Conservation (phyloP, 2,888 invertebrate species). For the Ennomos fuscantarius region DNA sequence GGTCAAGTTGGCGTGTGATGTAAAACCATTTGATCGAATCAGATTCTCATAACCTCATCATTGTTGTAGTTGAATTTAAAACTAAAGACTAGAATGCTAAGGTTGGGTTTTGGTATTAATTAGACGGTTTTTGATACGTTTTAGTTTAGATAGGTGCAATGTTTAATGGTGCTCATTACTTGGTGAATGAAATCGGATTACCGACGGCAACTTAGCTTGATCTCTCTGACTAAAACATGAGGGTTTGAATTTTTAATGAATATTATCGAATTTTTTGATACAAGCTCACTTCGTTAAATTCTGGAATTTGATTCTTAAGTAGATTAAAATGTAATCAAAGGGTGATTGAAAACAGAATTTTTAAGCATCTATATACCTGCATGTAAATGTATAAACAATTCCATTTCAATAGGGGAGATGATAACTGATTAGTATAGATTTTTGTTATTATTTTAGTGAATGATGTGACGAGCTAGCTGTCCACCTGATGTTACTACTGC, state of each 20-base stretch:
- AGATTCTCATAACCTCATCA: slow-evolving; percentile 11
- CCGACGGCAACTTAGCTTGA: slow-evolving; percentile 66
- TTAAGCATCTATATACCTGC: too few relatives aligned
- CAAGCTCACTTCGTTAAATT: slow-evolving; percentile 25
- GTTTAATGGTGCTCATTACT: slow-evolving; percentile 78
- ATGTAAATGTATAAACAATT: too few relatives aligned
- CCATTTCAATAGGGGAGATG: too few relatives aligned
- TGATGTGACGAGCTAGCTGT: too few relatives aligned
- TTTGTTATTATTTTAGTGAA: too few relatives aligned
- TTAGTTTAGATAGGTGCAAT: slow-evolving; percentile 39
- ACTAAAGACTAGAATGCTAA: slow-evolving; percentile 19
- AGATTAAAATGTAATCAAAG: slow-evolving; percentile 24
- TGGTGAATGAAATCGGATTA: slow-evolving; percentile 77
- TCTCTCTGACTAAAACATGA: slow-evolving; percentile 66
- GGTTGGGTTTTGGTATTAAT: slow-evolving; percentile 38
- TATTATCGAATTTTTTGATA: slow-evolving; percentile 38
- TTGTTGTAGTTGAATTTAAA: neutral
- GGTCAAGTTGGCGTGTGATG: slow-evolving; percentile 51
- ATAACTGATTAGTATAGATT: too few relatives aligned
- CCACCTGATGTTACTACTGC: too few relatives aligned
- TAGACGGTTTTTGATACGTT: slow-evolving; percentile 36
- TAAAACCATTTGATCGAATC: slow-evolving; percentile 10
- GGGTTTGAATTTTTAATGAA: slow-evolving; percentile 63
- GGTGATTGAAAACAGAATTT: slow-evolving; percentile 5
- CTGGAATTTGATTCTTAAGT: slow-evolving; percentile 28